phyloP scores from a whole-genome alignment of 2,113 vertebrate species.

The Spheniscus mendiculus region DNA sequence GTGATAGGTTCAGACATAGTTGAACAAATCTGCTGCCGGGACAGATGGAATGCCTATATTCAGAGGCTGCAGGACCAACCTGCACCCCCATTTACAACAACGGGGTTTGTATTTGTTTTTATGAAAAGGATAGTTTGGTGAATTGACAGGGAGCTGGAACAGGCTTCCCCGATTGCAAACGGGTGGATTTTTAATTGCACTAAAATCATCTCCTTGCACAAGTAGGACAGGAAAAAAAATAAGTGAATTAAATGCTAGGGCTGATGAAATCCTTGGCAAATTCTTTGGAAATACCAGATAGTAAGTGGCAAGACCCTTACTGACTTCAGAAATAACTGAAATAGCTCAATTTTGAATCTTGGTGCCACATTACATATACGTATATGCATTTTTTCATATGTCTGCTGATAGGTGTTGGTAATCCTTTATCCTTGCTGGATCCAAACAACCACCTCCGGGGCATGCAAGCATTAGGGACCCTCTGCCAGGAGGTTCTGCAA shows the following conservation, averaged over 20 bases:
- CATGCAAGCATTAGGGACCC: constrained; percentile 13
- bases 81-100: background rate
- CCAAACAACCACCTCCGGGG: background rate
- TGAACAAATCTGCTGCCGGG: constrained; percentile 41
- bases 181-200: background rate
- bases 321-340: background rate
- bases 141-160: background rate
- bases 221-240: background rate
- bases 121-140: background rate
- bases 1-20: constrained; percentile 59
- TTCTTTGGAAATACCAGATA: background rate
- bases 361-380: rapidly evolving
- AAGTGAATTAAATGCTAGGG: background rate
- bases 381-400: background rate
- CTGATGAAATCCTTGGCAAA: background rate
- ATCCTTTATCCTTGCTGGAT: background rate
- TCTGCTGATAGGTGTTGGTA: background rate
- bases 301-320: background rate
- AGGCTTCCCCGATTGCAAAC: background rate
- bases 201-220: background rate
- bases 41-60: constrained; percentile 62
- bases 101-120: background rate
- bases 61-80: constrained; percentile 20
- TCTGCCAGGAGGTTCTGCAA: background rate
- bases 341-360: background rate